Percentiles rank a stretch among this genome's conserved stretches.
phyloP scores from a whole-genome alignment of 2,113 vertebrate species.

The Electrona antarctica region DNA sequence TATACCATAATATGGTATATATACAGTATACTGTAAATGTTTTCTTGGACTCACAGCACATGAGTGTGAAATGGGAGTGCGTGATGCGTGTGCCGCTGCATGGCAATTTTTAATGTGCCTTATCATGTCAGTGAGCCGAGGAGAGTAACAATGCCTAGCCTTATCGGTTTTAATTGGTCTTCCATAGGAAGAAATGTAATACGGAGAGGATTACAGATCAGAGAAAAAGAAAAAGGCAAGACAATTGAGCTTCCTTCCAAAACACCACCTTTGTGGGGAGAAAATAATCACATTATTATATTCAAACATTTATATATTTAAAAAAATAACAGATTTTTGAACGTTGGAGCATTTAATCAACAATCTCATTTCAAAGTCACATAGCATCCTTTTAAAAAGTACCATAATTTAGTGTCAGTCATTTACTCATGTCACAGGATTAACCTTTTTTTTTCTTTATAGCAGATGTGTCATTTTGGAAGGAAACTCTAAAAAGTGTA shows the following conservation, averaged over 20 bases:
- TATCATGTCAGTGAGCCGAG: slow-evolving; percentile 30
- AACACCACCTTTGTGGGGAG: too few relatives aligned
- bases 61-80: too few relatives aligned
- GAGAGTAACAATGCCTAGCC: slow-evolving; percentile 36
- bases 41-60: neutral
- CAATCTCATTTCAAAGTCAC: too few relatives aligned
- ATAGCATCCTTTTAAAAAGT: too few relatives aligned
- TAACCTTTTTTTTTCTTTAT: too few relatives aligned
- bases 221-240: slow-evolving; percentile 6
- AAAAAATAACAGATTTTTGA: too few relatives aligned
- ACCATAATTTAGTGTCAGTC: too few relatives aligned
- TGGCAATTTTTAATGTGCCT: slow-evolving; percentile 12
- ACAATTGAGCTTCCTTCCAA: neutral
- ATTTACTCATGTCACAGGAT: too few relatives aligned
- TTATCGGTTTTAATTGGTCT: slow-evolving; percentile 56
- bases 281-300: too few relatives aligned
- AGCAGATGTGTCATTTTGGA: too few relatives aligned
- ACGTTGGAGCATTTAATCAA: too few relatives aligned
- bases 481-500: neutral
- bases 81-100: neutral
- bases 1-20: neutral
- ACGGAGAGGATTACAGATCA: neutral
- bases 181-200: slow-evolving; percentile 78
- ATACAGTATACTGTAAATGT: neutral
- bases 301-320: too few relatives aligned